Evolutionary conservation across 23 tunicate species (phyloP), one percentile per base, ranked within the genome.

Genomic region (Botrylloides violaceus): DNA sequence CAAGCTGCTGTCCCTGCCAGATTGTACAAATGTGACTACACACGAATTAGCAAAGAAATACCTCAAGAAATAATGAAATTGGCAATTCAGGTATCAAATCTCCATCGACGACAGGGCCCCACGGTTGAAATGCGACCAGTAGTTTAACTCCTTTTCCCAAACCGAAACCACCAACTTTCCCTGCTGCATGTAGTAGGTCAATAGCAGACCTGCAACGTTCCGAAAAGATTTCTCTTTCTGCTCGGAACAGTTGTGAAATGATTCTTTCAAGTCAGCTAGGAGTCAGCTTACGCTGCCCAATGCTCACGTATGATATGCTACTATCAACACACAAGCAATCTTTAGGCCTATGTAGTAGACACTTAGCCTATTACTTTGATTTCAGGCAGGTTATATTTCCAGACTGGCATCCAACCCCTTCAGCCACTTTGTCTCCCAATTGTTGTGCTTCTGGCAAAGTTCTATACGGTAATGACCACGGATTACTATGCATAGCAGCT

Each of bases 391-490:
- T 62, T 79, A 87, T 81, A 73, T 81, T 79, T 34, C 77, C 58
- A 25, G 58, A 21, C 1, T 21, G 3, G 47, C 96, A 87, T 18
- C 59, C 49, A 3, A 65, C 66, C 36, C 66, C 82, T 55, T 50
- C 15, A 1, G 96, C 83, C 30, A 87, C 77, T 55, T 33, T 38
- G 18, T 60, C 62, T n/a, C 87, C 96, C 64, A 81, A 81, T 65
- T 71, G 49, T 64, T 76, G 62, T 2, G 96, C 87, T 55, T 81
- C 79, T 21, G 64, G 23, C 32, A 87, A 31, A 55, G 49, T 56
- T 9, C 87, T 65, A 49, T 80, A 81, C 19, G 96, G 96, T 15
- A 87, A 50, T n/a, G 82, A 81, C 29, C 81, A 76, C n/a, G 96
- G 96, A 58, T 87, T 77, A 65, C 96, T 87, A 21, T 87, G 75